Evolutionary conservation across 2,888 invertebrate species (phyloP), one percentile per base, ranked within the genome.

Genomic region (Ormyrus pomaceus): DNA sequence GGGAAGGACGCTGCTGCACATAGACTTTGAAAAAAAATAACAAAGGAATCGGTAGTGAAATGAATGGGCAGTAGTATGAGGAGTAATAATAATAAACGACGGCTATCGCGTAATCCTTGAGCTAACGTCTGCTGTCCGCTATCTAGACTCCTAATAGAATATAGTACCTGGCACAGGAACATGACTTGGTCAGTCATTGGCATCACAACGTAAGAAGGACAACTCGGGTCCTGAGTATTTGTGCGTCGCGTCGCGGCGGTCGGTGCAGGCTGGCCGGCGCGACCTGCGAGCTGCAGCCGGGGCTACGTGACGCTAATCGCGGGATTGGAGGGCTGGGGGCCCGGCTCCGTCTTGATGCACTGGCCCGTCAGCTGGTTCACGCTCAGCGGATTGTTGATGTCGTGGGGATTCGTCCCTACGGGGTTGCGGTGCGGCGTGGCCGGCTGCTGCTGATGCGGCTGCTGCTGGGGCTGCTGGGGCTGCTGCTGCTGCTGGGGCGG

Each of bases 311-410:
- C 91, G 86, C 91, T 91, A 86, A 91, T 91, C 84, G 91, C 91
- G 83, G 91, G 88, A 83, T 90, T 90, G 76, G 90, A 88, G 86
- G 82, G 86, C 85, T 78, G 86, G 84, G 80, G 87, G 85, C 80
- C 87, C 86, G 89, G 89, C 84, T 91, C 91, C 85, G 89, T 90
- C 85, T 91, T 91, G 86, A 91, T 91, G 87, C 91, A 91, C 90
- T 95, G 95, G 85, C 96, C 96, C 82, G 96, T 97, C 85, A 97
- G 92, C 91, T 97, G 97, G 87, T 97, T 97, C 80, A 97, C 96
- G 91, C 96, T 97, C 62, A 97, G 92, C 78, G 97, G 97, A 92
- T 97, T 97, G 92, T 97, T 97, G 84, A 96, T 95, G 92, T 97
- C 97, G 86, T 96, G 95, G 61, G 97, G 97, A 92, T 97, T 97